These are phyloP conservation scores for Drosophila cracens DNA, from an alignment of 2,888 invertebrate species.

Conservation along the genomic window DNA sequence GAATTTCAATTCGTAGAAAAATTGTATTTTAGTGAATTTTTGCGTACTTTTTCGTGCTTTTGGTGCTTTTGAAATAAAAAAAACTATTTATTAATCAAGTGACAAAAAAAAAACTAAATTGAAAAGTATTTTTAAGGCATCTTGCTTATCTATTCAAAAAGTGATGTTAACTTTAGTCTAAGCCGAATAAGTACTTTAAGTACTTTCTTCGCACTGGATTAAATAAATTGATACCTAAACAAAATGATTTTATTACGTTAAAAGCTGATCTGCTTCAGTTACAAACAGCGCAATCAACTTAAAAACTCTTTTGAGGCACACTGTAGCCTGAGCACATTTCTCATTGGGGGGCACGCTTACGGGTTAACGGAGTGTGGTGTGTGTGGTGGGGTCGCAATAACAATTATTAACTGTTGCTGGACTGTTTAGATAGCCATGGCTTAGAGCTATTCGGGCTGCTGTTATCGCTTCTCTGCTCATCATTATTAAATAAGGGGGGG, in stretches of 20 bases:
- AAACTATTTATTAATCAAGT: not conserved
- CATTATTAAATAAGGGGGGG: constrained; percentile 9
- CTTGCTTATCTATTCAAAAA: not conserved
- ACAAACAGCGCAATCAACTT: not conserved
- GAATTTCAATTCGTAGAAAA: not conserved
- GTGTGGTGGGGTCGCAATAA: constrained; percentile 15
- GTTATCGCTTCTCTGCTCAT: constrained; percentile 43
- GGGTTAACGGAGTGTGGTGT: constrained; percentile 36
- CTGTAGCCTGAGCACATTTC: not conserved
- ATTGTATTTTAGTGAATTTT: not conserved
- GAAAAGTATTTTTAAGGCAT: not conserved
- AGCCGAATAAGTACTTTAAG: not conserved
- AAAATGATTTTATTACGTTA: not conserved
- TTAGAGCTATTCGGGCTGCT: constrained; percentile 33
- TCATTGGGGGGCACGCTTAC: constrained; percentile 14
- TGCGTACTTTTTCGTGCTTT: not conserved
- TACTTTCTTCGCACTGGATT: not conserved
- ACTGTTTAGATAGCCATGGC: constrained; percentile 32
- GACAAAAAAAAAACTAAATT: not conserved
- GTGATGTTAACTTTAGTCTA: not conserved
- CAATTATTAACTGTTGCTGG: constrained; percentile 56
- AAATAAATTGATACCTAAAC: not conserved
- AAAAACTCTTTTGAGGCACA: not conserved
- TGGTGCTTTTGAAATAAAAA: not conserved
- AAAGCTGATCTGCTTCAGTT: not conserved